phyloP scores from a whole-genome alignment of 2,113 vertebrate species.

The Carollia perspicillata region DNA sequence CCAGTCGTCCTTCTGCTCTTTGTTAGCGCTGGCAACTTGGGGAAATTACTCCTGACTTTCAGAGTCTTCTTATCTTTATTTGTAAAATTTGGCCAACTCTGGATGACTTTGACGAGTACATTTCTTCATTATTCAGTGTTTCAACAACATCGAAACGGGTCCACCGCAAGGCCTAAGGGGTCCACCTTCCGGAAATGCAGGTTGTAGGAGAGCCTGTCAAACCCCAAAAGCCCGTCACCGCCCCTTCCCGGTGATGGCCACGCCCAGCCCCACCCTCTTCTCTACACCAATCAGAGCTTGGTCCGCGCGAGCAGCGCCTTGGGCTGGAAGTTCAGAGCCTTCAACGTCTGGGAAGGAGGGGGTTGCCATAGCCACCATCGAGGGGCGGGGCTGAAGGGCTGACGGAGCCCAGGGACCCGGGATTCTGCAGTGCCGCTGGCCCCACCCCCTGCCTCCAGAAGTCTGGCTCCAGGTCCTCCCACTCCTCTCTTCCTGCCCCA shows the following conservation, averaged over 20 bases:
- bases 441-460: neutral
- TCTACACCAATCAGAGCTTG: slow-evolving; percentile 14
- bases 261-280: neutral
- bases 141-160: neutral
- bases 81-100: neutral
- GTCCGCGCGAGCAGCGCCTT: neutral
- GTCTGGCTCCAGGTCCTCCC: neutral
- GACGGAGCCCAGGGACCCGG: neutral
- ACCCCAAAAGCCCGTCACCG: neutral
- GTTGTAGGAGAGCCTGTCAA: accelerated
- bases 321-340: accelerated
- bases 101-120: neutral
- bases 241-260: accelerated
- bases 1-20: neutral
- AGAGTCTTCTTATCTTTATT: neutral
- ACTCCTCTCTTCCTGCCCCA: neutral
- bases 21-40: neutral
- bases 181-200: neutral
- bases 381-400: neutral
- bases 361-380: neutral
- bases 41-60: neutral
- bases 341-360: accelerated
- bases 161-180: neutral
- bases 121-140: neutral
- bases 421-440: neutral